Base-by-base conservation (phyloP, 2,113 vertebrate species). In the Talpa occidentalis region DNA sequence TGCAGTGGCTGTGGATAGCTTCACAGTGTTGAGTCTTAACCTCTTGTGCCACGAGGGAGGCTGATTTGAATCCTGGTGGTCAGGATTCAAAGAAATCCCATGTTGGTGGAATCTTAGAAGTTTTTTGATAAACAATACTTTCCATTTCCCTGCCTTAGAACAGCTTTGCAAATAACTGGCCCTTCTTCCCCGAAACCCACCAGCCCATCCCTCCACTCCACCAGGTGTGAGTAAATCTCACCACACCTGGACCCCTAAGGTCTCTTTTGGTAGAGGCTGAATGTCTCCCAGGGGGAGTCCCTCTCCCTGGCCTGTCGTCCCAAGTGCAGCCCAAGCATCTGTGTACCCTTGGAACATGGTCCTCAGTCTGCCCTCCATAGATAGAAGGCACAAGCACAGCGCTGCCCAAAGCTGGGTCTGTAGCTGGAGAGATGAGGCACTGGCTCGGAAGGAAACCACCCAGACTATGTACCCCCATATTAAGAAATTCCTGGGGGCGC, bases 81-180 rank as follows among this genome's bases (percentile, higher is more conserved):
- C 8, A 74, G 47, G n/a, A 77, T 40, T 88, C 37, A 80, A 60
- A 62, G n/a, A 74, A 62, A 82, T 82, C 60, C 42, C 76, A 70
- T 8, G 8, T 78, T 69, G 78, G 56, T 81, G 62, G 49, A 77
- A 64, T 88, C 16, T 19, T 21, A 64, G 82, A 56, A 77, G 56
- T 21, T 56, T 86, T 91, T 62, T 59, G 82, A 80, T 84, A 82
- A 91, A 84, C 22, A 78, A 44, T 62, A 56, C 30, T 91, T 79
- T 44, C 70, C 81, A 40, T 59, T 15, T 44, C 42, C 52, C 69
- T 69, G 52, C 37, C 60, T 80, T 56, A 56, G 32, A 90, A 89
- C 26, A 84, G 64, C 67, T 94, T 84, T 90, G 93, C 66, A 85
- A 72, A 67, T 59, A 89, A 89, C 74, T 82, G 40, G 54, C 82